These are phyloP conservation scores for Chloroclysta siterata DNA, from an alignment of 2,888 invertebrate genomes.

Conservation along the genomic window DNA sequence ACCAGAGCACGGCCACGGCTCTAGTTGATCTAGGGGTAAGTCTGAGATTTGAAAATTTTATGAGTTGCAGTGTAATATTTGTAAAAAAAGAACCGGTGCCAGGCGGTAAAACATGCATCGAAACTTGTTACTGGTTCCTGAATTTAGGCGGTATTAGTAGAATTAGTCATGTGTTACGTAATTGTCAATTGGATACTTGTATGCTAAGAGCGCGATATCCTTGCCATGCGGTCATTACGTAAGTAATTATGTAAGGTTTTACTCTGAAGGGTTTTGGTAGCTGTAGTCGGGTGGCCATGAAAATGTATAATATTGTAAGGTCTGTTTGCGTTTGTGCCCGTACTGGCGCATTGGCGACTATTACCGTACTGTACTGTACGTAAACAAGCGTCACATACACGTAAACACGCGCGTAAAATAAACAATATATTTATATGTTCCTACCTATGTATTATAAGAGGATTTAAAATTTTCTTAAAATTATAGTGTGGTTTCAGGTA, in stretches of 20 bases:
- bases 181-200: conserved; percentile 28
- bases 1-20: conserved; percentile 13
- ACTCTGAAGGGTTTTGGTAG: conserved; percentile 21
- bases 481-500: too few species aligned
- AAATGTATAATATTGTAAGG: not conserved
- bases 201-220: conserved; percentile 32
- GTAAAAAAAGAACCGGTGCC: not conserved
- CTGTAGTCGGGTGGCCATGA: not conserved
- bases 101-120: not conserved
- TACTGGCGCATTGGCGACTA: not conserved
- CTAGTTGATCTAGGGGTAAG: conserved; percentile 29
- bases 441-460: too few species aligned
- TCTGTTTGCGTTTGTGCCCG: not conserved
- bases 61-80: not conserved
- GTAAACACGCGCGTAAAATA: not conserved
- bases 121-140: not conserved
- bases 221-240: conserved; percentile 71
- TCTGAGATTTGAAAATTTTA: not conserved
- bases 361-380: not conserved
- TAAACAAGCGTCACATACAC: conserved; percentile 12
- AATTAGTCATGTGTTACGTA: conserved; percentile 48
- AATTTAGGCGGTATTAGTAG: conserved; percentile 26
- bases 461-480: too few species aligned
- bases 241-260: conserved; percentile 63
- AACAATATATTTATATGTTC: too few species aligned